Percentiles rank a stretch among this genome's conserved stretches.
Evolutionary conservation across 2,797 vertebrate species (phyloP).

Genomic region (Emydoidea blandingii): DNA sequence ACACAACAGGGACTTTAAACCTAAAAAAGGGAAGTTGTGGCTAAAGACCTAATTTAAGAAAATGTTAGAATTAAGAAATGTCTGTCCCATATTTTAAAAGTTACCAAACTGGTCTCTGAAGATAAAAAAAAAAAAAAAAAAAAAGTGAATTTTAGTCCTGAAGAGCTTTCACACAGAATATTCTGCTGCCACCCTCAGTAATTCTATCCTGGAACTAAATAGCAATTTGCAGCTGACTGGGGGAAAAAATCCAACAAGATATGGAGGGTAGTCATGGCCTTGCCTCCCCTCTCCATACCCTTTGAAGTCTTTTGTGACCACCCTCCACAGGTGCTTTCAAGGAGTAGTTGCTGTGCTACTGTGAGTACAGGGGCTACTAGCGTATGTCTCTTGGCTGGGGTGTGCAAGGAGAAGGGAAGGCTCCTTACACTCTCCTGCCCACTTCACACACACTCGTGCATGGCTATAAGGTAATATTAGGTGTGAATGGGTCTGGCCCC

Average conservation of each 20-base stretch:
- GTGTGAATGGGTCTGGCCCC: neutral
- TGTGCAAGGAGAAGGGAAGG: neutral
- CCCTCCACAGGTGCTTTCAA: neutral
- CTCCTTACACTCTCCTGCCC: too few relatives aligned
- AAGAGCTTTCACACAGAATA: neutral
- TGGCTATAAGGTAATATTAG: neutral
- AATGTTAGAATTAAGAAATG: constrained; percentile 5
- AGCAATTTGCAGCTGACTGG: neutral
- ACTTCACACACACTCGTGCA: neutral
- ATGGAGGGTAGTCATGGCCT: neutral
- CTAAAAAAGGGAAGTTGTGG: neutral
- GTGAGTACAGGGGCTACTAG: neutral
- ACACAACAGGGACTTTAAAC: neutral
- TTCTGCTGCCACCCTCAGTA: neutral
- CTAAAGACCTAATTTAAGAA: constrained; percentile 28
- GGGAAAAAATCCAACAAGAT: neutral
- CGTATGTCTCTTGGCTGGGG: too few relatives aligned
- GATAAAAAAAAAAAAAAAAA: neutral
- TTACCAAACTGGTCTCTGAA: neutral
- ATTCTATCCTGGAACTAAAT: neutral
- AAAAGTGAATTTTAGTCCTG: neutral
- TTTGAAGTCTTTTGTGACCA: neutral
- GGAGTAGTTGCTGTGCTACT: neutral
- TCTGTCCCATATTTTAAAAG: neutral
- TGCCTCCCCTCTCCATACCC: neutral